Evolutionary conservation across 2,888 invertebrate species (phyloP), one percentile per base, ranked within the genome.

Genomic region (Pseudolycoriella hygida): DNA sequence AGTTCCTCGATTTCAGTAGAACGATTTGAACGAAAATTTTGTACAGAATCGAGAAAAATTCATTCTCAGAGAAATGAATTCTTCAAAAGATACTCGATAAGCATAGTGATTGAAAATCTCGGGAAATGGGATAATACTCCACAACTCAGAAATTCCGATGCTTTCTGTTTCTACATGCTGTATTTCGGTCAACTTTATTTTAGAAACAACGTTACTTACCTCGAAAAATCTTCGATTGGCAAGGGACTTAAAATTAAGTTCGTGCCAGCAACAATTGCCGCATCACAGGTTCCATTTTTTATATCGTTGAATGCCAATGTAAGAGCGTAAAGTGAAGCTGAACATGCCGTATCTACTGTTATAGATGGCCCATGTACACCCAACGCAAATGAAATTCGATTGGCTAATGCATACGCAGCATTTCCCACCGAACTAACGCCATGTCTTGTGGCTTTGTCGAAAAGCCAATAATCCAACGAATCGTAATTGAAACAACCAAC

Each of bases 261-360:
- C 15, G 81, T 73, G 1, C 90, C 93, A 3, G 84, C 90, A 3
- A 96, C 88, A 44, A 96, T 76, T 1, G 93, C 94, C 0, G 80
- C 72, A 49, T 96, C 92, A 56, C 90, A 89, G 49, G 79, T 75
- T 0, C 88, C 90, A 51, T 75, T 74, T 34, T 81, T 69, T 40
- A 92, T 76, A 0, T 84, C 74, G 41, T 73, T 71, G 60, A 80
- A 84, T 11, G 84, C 87, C 50, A 81, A 79, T 54, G 93, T 87
- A 46, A 94, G 52, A 0, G 92, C 93, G 53, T 85, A 77, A 51
- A 90, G 71, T 10, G 89, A 86, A 46, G 93, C 93, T n/a, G 89
- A 90, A 61, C 94, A 96, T 0, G 94, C 94, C 0, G 93, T 89
- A 64, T 96, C 94, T 8, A 25, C 25, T 6, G 25, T 25, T 6